A percentile compares a stretch with the other conserved stretches of the same genome.
Conservation (phyloP, 1,140 invertebrate species). For the Musca domestica region DNA sequence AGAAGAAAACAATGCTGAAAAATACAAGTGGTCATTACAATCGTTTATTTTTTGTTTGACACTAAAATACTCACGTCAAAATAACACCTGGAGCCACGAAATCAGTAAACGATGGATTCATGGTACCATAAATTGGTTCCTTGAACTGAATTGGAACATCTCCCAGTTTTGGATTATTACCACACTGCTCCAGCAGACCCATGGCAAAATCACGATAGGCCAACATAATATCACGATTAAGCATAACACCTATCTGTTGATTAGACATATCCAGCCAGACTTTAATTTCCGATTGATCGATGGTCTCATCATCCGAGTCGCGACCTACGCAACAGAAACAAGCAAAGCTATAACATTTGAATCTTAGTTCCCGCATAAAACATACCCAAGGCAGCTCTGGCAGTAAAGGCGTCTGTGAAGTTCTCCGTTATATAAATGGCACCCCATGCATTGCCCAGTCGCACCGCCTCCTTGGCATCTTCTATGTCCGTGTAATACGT, state of each 20-base stretch:
- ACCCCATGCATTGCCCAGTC: conserved; percentile 78
- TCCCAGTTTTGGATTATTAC: conserved; percentile 74
- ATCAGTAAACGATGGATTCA: conserved; percentile 86
- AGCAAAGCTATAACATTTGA: background rate
- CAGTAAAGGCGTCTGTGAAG: conserved; percentile 77
- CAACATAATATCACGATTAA: conserved; percentile 76
- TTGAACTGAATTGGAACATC: conserved; percentile 80
- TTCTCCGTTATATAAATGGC: conserved; percentile 81
- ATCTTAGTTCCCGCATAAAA: background rate
- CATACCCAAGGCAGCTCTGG: conserved; percentile 65
- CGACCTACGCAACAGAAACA: conserved; percentile 52
- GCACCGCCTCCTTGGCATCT: conserved; percentile 69
- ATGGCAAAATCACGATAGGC: conserved; percentile 78
- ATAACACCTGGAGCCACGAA: conserved; percentile 95
- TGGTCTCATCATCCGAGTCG: conserved; percentile 71
- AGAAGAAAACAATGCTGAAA: conserved; percentile 90
- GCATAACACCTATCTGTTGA: conserved; percentile 84
- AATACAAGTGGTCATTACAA: conserved; percentile 6
- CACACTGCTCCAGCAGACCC: conserved; percentile 67
- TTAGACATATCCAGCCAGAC: conserved; percentile 91
- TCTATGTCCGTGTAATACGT: conserved; percentile 67
- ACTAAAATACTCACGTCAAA: conserved; percentile 70
- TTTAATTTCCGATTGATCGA: conserved; percentile 76
- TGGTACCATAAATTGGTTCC: conserved; percentile 83
- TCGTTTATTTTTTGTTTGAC: conserved; percentile 2